Conservation (phyloP, 1,140 invertebrate species). For the Drosophila lowei region DNA sequence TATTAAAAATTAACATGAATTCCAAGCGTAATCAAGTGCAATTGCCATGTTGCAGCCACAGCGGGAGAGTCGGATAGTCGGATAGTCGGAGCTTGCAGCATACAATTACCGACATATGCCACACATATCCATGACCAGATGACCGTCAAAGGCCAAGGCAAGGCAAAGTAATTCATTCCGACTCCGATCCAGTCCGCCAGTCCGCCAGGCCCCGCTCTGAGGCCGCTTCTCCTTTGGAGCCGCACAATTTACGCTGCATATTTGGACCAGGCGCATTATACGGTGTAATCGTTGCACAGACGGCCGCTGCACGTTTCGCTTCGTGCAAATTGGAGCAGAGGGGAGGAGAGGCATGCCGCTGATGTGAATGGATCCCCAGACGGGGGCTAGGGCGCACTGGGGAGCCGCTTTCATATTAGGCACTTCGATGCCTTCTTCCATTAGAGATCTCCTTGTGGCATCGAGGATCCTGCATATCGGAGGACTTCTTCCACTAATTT, state of each 20-base stretch:
- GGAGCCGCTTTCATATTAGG: constrained; percentile 1
- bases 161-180: constrained; percentile 18
- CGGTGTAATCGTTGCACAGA: constrained; percentile 60
- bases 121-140: constrained; percentile 42
- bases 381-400: neutral
- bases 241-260: constrained; percentile 40
- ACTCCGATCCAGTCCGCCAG: constrained; percentile 8
- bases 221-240: constrained; percentile 18
- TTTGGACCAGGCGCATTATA: constrained; percentile 63
- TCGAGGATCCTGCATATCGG: no score
- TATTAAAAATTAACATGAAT: constrained; percentile 69
- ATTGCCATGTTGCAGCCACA: constrained; percentile 47
- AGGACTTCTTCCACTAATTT: neutral
- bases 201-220: constrained; percentile 15
- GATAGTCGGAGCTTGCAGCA: constrained; percentile 5
- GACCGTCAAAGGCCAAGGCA: neutral
- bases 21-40: constrained; percentile 57
- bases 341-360: constrained; percentile 34
- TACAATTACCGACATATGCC: constrained; percentile 49
- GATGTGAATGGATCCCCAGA: constrained; percentile 18
- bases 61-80: constrained; percentile 37
- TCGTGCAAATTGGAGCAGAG: constrained; percentile 58
- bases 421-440: neutral
- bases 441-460: neutral
- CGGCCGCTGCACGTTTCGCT: constrained; percentile 68